Evolutionary conservation across 2,113 vertebrate genomes (phyloP), one percentile per base, ranked within the genome.

Genomic region (Axis porcinus): DNA sequence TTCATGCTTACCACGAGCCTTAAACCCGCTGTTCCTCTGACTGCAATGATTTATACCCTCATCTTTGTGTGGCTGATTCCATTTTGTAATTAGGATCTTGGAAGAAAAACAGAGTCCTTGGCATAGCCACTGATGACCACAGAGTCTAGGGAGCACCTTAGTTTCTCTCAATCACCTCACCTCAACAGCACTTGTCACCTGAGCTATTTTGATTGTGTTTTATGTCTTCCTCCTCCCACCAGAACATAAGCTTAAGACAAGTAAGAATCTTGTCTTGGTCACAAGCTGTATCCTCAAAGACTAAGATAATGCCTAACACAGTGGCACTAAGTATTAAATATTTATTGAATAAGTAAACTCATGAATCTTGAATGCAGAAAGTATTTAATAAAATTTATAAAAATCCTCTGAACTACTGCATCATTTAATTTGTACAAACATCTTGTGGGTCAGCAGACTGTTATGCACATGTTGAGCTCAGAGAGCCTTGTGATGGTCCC

Each of bases 341-440:
- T 54, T 81, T 85, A 36, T 45, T 76, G 55, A 90, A 91, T 67
- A 55, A 93, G 21, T 55, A 54, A 81, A n/a, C 62, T 60, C 36
- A 64, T 47, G 33, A 55, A n/a, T 87, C 17, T 78, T 83, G 2
- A 28, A 91, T 78, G 23, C 27, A 21, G 17, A 93, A 83, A 58
- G 5, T 12, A 67, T 21, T 76, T 84, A 76, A 86, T 1, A 62
- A 57, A 91, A 84, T 40, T n/a, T 47, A 54, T 1, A 36, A 64
- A 95, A 86, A 4, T 3, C 27, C 89, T 82, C 14, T 87, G 33
- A 74, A 36, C 4, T 43, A 19, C 13, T 64, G 13, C 6, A 50
- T 60, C 23, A 70, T 55, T 79, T 81, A 70, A 40, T 45, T 91
- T 67, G 91, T 52, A 10, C 10, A 74, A 94, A 4, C 21, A 74